A percentile compares a stretch with the other conserved stretches of the same genome.
Evolutionary conservation across 2,113 vertebrate species (phyloP).

Genomic region (Arothron firmamentum): DNA sequence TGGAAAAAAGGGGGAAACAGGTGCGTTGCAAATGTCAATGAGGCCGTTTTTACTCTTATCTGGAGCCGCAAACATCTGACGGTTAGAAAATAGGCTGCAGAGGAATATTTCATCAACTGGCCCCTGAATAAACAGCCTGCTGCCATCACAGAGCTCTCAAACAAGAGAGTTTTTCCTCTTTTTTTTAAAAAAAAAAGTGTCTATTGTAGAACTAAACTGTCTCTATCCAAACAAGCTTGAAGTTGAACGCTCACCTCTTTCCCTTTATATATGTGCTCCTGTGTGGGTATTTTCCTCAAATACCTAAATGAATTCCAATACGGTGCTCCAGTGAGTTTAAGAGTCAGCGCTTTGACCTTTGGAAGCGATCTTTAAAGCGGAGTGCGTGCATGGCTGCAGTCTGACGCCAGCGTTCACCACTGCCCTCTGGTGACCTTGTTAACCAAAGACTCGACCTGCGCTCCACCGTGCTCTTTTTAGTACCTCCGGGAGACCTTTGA

Average conservation of each 20-base stretch:
- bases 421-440: slow-evolving; percentile 36
- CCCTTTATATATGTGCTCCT: background rate
- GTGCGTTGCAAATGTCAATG: too few species aligned
- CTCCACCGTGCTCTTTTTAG: slow-evolving; percentile 31
- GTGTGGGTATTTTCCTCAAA: slow-evolving; percentile 15
- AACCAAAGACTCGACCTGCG: slow-evolving; percentile 27
- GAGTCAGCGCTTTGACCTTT: slow-evolving; percentile 43
- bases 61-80: too few species aligned
- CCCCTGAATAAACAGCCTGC: too few species aligned
- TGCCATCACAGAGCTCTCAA: too few species aligned
- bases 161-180: too few species aligned
- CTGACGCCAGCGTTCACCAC: slow-evolving; percentile 15
- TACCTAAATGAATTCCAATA: slow-evolving; percentile 11
- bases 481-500: slow-evolving; percentile 30
- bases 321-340: slow-evolving; percentile 20
- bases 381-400: slow-evolving; percentile 32
- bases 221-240: slow-evolving; percentile 17
- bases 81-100: too few species aligned
- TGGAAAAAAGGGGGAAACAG: too few species aligned
- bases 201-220: background rate
- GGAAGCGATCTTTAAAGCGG: slow-evolving; percentile 20
- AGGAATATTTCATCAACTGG: too few species aligned
- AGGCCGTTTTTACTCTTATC: too few species aligned
- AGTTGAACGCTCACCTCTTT: slow-evolving; percentile 20
- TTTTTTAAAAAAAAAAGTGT: too few species aligned